These are phyloP conservation scores for Larimichthys polyactis DNA, from an alignment of 2,113 vertebrate species.

Conservation along the genomic window DNA sequence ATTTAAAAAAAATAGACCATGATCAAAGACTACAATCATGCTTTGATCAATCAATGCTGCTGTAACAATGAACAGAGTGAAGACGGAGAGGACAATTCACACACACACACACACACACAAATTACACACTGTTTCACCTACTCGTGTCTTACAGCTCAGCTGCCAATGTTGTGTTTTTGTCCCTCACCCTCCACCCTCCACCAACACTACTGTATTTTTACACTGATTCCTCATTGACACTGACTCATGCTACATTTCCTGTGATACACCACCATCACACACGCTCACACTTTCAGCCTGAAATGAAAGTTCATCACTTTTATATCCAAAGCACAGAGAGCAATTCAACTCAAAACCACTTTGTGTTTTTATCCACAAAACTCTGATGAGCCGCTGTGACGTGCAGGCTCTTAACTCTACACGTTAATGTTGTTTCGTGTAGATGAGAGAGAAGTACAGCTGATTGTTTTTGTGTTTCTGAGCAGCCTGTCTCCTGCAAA, in stretches of 20 bases:
- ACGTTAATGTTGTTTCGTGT: background rate
- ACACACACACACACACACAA: background rate
- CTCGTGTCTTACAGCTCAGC: constrained; percentile 41
- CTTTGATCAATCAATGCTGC: background rate
- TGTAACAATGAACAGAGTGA: background rate
- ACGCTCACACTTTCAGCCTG: background rate
- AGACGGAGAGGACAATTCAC: background rate
- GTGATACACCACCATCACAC: no score
- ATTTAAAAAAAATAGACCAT: background rate
- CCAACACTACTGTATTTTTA: background rate
- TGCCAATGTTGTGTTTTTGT: constrained; percentile 9
- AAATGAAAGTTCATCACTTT: no score
- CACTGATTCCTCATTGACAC: background rate
- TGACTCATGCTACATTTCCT: background rate
- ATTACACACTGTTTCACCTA: background rate
- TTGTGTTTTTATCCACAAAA: background rate
- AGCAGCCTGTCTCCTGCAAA: background rate
- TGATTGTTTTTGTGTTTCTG: background rate
- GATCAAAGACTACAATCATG: background rate
- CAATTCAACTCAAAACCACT: background rate
- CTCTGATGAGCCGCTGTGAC: background rate
- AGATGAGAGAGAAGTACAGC: background rate
- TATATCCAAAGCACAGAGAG: background rate
- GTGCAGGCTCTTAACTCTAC: no score
- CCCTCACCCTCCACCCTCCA: background rate